These are phyloP conservation scores for Acleris cristana DNA, from an alignment of 2,888 invertebrate species.

Conservation along the genomic window DNA sequence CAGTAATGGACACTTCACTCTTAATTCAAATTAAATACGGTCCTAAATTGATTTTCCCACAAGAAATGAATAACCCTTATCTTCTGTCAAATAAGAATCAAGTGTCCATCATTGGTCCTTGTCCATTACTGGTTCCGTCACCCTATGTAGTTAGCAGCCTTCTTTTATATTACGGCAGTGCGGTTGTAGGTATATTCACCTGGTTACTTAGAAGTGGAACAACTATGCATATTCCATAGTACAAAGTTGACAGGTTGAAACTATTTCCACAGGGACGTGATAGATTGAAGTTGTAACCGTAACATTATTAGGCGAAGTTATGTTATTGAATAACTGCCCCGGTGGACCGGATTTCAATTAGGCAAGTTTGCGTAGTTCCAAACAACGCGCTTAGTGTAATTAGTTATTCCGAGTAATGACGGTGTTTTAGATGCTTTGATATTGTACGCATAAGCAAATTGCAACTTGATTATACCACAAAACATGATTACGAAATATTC, in stretches of 20 bases:
- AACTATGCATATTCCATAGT: too few relatives aligned
- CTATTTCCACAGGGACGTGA: constrained; percentile 8
- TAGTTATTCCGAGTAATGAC: constrained; percentile 37
- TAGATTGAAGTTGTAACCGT: constrained; percentile 30
- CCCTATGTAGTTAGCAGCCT: not conserved
- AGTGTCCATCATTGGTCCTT: too few relatives aligned
- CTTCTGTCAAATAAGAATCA: too few relatives aligned
- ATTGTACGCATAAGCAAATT: not conserved
- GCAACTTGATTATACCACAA: not conserved
- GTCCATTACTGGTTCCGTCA: too few relatives aligned
- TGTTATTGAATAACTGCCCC: constrained; percentile 50
- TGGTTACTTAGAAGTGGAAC: too few relatives aligned
- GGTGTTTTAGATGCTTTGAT: constrained; percentile 2
- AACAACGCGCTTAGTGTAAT: constrained; percentile 50
- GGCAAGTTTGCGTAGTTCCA: constrained; percentile 50
- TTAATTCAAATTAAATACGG: too few relatives aligned
- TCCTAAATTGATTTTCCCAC: too few relatives aligned
- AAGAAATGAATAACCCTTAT: too few relatives aligned
- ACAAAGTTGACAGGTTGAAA: constrained; percentile 15
- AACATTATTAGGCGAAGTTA: constrained; percentile 36
- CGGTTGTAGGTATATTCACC: not conserved
- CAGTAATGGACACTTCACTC: too few relatives aligned
- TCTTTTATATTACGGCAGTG: not conserved
- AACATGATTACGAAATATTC: too few relatives aligned
- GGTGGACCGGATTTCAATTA: constrained; percentile 53